A percentile compares a stretch with the other conserved stretches of the same genome.
These are phyloP conservation scores for Mya arenaria DNA, from an alignment of 1,140 invertebrate genomes.

Conservation along the genomic window DNA sequence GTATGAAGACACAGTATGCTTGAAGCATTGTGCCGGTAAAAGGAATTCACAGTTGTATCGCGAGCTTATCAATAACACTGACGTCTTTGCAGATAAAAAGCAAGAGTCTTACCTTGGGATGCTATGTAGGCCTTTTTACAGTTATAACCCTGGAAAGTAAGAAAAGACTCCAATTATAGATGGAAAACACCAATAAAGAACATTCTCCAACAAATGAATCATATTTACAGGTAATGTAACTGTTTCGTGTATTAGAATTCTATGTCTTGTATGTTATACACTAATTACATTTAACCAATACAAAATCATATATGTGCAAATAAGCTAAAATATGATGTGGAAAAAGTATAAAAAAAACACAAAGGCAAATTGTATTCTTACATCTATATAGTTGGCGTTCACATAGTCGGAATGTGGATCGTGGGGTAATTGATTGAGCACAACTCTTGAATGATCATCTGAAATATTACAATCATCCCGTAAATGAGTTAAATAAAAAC, in stretches of 20 bases:
- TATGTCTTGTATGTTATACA: neutral
- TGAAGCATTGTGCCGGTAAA: no score
- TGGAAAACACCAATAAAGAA: no score
- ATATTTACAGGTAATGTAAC: neutral
- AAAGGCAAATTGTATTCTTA: conserved; percentile 71
- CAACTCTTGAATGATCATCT: conserved; percentile 98
- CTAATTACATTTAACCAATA: neutral
- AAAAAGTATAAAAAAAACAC: neutral
- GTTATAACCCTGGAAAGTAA: conserved; percentile 87
- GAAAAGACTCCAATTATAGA: no score
- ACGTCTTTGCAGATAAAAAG: no score
- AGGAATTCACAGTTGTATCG: no score
- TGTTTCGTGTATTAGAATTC: neutral
- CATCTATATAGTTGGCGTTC: conserved; percentile 97
- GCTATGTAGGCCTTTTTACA: conserved; percentile 95
- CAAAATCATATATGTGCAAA: neutral
- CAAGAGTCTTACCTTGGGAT: conserved; percentile 93
- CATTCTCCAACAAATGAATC: neutral
- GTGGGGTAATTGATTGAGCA: conserved; percentile 88
- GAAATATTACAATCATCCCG: no score
- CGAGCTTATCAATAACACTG: no score
- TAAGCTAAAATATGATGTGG: neutral
- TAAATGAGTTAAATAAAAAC: no score
- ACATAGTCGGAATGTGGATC: conserved; percentile 93
- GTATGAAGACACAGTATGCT: no score